Base-by-base conservation (phyloP, 53 echinoderm and acorn worm species). In the Echinometra lucunter region DNA sequence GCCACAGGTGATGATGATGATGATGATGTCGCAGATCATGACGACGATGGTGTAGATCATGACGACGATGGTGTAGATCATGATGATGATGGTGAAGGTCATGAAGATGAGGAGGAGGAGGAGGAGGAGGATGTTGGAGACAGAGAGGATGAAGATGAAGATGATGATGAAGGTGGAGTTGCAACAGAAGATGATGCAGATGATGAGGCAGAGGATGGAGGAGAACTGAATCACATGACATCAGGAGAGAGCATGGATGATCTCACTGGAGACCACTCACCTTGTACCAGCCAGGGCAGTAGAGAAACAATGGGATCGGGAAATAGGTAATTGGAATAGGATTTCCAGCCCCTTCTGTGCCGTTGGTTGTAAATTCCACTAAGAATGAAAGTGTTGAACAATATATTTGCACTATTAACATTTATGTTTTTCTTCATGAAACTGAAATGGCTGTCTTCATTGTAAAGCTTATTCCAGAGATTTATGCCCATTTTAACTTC, bases 181-280 rank as follows among this genome's bases (percentile, higher is more conserved):
- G 11, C 18, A 16, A 32, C 45, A 34, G 95, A 89, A 53, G 95
- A 94, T 11, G 94, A 94, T 87, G 94, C 85, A 37, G 93, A 94
- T 87, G 94, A 94, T 87, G 94, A 94, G 13, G 85, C 87, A 66
- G 94, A 94, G 58, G 88, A 88, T 60, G 87, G 70, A 49, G 88
- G 57, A 27, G 94, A 87, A 37, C 12, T 44, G 0, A 44, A 89
- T 89, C 69, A 94, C 74, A 94, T 94, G 89, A 89, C 95, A 13
- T 94, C 95, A 19, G 95, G 89, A 57, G 89, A 94, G 40, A 94
- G 95, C 40, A 67, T 45, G 8, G 95, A 94, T 72, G 95, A 94
- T 17, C 25, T 94, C 1, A 15, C 6, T 1, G 85, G 34, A n/a
- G 94, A 94, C 45, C 94, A 83, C 16, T 94, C 94, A 25, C 85